Base-by-base conservation (phyloP, 2,797 vertebrate species). In the Sebastes matsubarae region DNA sequence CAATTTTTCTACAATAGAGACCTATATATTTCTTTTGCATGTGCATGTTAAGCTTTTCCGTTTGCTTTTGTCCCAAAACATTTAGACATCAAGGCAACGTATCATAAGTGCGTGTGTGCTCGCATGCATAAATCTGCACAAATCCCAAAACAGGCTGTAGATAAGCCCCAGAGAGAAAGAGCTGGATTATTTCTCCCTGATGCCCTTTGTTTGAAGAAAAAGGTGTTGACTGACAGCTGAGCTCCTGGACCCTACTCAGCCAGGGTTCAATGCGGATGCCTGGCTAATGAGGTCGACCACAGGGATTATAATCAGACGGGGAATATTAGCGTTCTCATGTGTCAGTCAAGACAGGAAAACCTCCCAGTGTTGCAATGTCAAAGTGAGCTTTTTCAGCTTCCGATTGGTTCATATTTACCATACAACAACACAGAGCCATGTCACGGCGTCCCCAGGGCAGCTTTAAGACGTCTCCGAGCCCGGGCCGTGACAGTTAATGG, bases 201-300 rank as follows among this genome's bases (percentile, higher is more conserved):
- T 94, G 91, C 87, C 81, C 88, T 92, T 93, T 95, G 93, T 94
- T 95, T 94, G 88, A 95, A 92, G 90, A 85, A 86, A 92, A 92
- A 93, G 92, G 91, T 95, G 95, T 92, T 96, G 95, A 95, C 89
- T 96, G 95, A 96, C 95, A 96, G 94, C 91, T 72, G 82, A 94
- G 94, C 88, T 94, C 90, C 89, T 61, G 85, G 89, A 92, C 92
- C 92, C 92, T 84, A 82, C 92, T 93, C 94, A 90, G 93, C 92
- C 90, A 96, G 94, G 93, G 95, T 96, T 96, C 95, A 96, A 59
- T 87, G 91, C 88, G 88, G 92, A 95, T 96, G 95, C 94, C 93
- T 96, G 93, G 93, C 93, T 96, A 96, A 96, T 96, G 94, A 96
- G 93, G 95, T 94, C 84, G 89, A 94, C 92, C 91, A 86, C 86